phyloP scores from a whole-genome alignment of 2,113 vertebrate species.

The Donacobius atricapilla region DNA sequence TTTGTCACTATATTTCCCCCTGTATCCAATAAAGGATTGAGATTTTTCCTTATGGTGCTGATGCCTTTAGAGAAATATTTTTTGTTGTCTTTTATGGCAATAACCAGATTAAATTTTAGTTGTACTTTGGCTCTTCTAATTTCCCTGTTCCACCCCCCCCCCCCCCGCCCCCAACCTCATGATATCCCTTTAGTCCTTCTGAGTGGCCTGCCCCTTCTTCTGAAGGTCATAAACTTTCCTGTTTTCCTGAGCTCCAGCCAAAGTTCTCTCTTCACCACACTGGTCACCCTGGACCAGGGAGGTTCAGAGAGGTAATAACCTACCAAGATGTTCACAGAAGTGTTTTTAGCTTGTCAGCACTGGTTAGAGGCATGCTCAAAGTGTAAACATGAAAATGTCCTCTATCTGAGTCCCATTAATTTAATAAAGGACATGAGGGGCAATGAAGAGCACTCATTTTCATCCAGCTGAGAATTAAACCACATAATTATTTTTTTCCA shows the following conservation, averaged over 20 bases:
- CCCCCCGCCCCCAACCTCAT: not conserved
- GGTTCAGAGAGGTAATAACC: not conserved
- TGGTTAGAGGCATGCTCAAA: not conserved
- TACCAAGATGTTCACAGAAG: not conserved
- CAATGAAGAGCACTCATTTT: not conserved
- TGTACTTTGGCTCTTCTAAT: not conserved
- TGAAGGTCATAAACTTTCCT: not conserved
- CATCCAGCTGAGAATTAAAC: not conserved
- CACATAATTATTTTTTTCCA: not conserved
- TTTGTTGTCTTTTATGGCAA: not conserved
- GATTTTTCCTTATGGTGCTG: not conserved
- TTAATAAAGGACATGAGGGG: not conserved
- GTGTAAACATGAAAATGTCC: not conserved
- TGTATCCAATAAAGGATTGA: not conserved
- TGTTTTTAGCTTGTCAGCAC: not conserved
- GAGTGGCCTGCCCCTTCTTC: not conserved
- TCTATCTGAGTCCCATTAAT: not conserved
- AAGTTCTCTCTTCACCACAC: not conserved
- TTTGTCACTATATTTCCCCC: not conserved
- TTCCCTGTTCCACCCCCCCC: too few relatives aligned
- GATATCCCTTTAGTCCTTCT: not conserved
- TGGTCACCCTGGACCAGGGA: not conserved
- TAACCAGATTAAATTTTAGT: not conserved
- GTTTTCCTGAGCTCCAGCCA: not conserved
- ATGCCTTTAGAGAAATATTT: not conserved